Evolutionary conservation across 2,113 vertebrate genomes (phyloP), one percentile per base, ranked within the genome.

Genomic region (Odontophorus gujanensis): DNA sequence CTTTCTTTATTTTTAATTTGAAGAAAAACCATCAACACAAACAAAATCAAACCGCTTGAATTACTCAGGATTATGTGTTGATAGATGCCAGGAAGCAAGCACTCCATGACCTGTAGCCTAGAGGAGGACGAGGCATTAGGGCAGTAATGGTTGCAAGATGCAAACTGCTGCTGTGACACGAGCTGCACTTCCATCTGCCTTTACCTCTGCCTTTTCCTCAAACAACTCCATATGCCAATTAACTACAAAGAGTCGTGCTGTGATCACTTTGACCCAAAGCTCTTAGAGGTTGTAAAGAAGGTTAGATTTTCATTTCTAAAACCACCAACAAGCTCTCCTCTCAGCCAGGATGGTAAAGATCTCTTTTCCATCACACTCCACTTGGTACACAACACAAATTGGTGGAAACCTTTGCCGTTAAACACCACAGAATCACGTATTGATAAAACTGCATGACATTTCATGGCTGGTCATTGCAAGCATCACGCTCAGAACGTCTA

Each of bases 161-260:
- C 77, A 96, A 76, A 96, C 67, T 32, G 62, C 47, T 57, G 61
- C 81, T 68, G 40, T 26, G 86, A 72, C 81, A 81, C 38, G 47
- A 96, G 78, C 55, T 59, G 13, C 13, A 3, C 40, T 45, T 88
- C 86, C 93, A 85, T 87, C 93, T 93, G 92, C 92, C 95, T 53
- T 45, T 63, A 85, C 78, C 79, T 53, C 63, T 40, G 78, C 16
- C 13, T 80, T 86, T 90, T 86, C 91, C 84, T 80, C 81, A 92
- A 81, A 67, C 26, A 22, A 73, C 82, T 89, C 91, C 91, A 92
- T 61, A 75, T 89, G 93, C 73, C 95, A 87, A 96, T 95, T 96
- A 96, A 81, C 92, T 14, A 18, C 89, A 85, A 57, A 92, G 91
- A 95, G 59, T 69, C 87, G 58, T 58, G 79, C 89, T 84, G 87